These are phyloP conservation scores for Trinorchestia longiramus DNA, from an alignment of 1,140 invertebrate genomes.

Conservation along the genomic window DNA sequence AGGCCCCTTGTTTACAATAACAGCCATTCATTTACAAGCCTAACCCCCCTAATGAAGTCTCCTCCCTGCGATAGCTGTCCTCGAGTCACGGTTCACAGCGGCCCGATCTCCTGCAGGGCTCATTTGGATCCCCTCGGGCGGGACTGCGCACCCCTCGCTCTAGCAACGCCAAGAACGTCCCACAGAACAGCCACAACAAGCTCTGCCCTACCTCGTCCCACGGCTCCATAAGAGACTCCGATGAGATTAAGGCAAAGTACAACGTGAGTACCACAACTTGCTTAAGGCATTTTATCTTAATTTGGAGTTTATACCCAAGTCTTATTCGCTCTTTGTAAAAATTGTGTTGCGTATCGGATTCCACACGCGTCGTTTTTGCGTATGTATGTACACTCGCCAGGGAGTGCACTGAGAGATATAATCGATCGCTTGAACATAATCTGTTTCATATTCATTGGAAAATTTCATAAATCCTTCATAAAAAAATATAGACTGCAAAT, in stretches of 20 bases:
- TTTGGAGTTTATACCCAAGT: not conserved
- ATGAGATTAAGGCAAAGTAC: slow-evolving; percentile 53
- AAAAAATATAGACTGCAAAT: too few relatives aligned
- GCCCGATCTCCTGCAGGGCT: slow-evolving; percentile 50
- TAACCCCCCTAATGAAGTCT: not conserved
- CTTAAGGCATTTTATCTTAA: not conserved
- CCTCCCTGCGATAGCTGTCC: slow-evolving; percentile 27
- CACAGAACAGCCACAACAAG: slow-evolving; percentile 52
- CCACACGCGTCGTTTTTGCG: not conserved
- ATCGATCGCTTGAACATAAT: too few relatives aligned
- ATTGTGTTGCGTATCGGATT: not conserved
- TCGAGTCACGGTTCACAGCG: slow-evolving; percentile 49
- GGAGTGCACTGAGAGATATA: not conserved
- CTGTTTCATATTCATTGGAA: too few relatives aligned
- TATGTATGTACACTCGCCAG: not conserved
- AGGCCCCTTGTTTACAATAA: not conserved
- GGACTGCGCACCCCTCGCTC: slow-evolving; percentile 3
- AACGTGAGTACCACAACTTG: slow-evolving; percentile 17
- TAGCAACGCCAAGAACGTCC: not conserved
- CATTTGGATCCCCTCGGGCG: slow-evolving; percentile 13
- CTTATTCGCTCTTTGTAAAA: not conserved
- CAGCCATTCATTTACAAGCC: not conserved
- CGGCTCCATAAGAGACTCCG: slow-evolving; percentile 37
- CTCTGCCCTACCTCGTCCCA: slow-evolving; percentile 43
- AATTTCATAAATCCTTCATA: too few relatives aligned